phyloP scores from a whole-genome alignment of 2,888 invertebrate genomes.

The Norana najaformis region DNA sequence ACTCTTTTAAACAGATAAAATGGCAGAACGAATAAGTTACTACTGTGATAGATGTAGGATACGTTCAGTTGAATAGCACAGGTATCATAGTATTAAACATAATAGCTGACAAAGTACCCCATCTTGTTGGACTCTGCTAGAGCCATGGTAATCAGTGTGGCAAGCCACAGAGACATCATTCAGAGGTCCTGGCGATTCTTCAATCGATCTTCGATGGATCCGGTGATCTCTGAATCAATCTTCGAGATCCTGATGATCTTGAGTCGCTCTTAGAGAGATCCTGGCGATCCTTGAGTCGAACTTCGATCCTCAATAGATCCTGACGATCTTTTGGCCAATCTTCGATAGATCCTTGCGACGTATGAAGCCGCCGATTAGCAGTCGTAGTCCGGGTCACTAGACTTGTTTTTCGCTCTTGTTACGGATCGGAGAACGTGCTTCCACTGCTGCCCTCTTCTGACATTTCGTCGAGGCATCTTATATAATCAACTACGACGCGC shows the following conservation, averaged over 20 bases:
- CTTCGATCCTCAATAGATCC: neutral
- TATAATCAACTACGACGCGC: neutral
- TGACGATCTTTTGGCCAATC: neutral
- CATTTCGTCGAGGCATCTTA: neutral
- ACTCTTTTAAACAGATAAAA: no score
- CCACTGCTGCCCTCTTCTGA: neutral
- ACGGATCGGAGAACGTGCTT: neutral
- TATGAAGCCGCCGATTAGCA: neutral
- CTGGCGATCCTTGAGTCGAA: neutral
- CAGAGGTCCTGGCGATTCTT: neutral
- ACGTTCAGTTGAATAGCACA: neutral
- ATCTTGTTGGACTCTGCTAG: neutral
- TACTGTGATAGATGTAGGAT: no score
- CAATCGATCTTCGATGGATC: neutral
- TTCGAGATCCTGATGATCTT: neutral
- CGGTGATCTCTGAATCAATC: neutral
- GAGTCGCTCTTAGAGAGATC: neutral
- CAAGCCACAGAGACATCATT: neutral
- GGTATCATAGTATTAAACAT: neutral
- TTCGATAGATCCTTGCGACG: neutral
- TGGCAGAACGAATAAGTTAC: no score
- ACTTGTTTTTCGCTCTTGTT: neutral
- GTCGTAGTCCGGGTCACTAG: neutral
- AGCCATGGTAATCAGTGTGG: neutral
- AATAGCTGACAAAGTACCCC: neutral